Evolutionary conservation across 2,888 invertebrate genomes (phyloP).

Genomic region (Cryptocheilus praepositus): DNA sequence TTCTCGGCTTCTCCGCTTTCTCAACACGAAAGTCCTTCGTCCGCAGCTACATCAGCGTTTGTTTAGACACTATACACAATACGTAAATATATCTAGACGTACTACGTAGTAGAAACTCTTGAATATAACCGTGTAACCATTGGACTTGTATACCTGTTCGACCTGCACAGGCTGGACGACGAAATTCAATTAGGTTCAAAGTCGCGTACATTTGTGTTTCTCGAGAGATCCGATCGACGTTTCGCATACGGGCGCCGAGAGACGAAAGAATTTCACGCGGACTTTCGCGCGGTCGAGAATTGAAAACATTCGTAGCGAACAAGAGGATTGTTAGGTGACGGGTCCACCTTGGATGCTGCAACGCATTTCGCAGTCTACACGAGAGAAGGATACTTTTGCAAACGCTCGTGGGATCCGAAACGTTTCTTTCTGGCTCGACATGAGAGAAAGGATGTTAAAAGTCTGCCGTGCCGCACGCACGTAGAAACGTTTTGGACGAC

Average conservation of each 20-base stretch:
- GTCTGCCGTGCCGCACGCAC: too few relatives aligned
- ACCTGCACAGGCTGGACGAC: conserved; percentile 47
- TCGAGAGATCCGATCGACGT: conserved; percentile 50
- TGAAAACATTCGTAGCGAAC: too few relatives aligned
- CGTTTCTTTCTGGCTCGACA: neutral
- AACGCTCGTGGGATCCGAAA: conserved; percentile 1
- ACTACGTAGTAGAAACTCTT: conserved; percentile 67
- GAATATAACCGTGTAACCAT: conserved; percentile 54
- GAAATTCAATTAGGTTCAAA: conserved; percentile 55
- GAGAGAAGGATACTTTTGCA: too few relatives aligned
- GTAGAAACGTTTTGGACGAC: neutral
- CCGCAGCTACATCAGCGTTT: conserved; percentile 60
- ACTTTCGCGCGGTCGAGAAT: too few relatives aligned
- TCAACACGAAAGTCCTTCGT: conserved; percentile 46
- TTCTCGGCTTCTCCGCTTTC: neutral
- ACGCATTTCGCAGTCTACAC: too few relatives aligned
- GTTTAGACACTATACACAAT: conserved; percentile 61
- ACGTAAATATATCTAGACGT: conserved; percentile 62
- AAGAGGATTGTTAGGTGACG: too few relatives aligned
- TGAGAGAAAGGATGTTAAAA: too few relatives aligned
- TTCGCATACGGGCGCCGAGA: conserved; percentile 27
- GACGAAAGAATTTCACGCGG: too few relatives aligned
- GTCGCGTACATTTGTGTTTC: conserved; percentile 54
- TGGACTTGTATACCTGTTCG: conserved; percentile 44
- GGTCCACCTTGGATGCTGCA: too few relatives aligned